Percentiles rank a stretch among this genome's conserved stretches.
These are phyloP conservation scores for Xestoiulus laeticollis DNA, from an alignment of 2,888 invertebrate species.

Conservation along the genomic window DNA sequence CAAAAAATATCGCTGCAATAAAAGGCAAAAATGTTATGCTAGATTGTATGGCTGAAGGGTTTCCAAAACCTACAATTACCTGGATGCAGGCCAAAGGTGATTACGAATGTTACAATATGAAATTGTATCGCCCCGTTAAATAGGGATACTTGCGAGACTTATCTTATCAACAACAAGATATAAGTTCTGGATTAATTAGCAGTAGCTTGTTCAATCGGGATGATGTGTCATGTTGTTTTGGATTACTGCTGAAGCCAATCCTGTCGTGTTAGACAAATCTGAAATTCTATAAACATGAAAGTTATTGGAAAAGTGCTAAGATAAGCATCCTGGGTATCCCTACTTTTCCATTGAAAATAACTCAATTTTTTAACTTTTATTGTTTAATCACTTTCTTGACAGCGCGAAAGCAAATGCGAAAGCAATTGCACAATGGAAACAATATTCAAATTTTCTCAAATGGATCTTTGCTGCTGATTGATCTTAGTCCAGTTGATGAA, in stretches of 20 bases:
- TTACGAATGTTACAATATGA: neutral
- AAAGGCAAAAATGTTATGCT: conserved; percentile 53
- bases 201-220: too few species aligned
- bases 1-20: conserved; percentile 71
- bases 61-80: conserved; percentile 55
- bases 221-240: too few species aligned
- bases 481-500: conserved; percentile 57
- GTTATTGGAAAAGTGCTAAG: too few species aligned
- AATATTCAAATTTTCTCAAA: conserved; percentile 47
- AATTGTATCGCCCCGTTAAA: neutral
- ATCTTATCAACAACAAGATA: too few species aligned
- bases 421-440: neutral
- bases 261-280: too few species aligned
- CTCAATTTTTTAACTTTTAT: too few species aligned
- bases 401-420: neutral
- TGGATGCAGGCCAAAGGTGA: conserved; percentile 56
- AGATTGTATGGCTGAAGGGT: conserved; percentile 56
- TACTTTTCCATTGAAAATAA: too few species aligned
- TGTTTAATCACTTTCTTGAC: neutral
- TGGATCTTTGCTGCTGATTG: conserved; percentile 46
- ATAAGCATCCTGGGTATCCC: too few species aligned
- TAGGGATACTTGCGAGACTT: too few species aligned
- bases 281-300: too few species aligned
- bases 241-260: too few species aligned
- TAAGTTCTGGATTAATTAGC: too few species aligned